phyloP scores from a whole-genome alignment of 2,888 invertebrate genomes.

The Candidula unifasciata region DNA sequence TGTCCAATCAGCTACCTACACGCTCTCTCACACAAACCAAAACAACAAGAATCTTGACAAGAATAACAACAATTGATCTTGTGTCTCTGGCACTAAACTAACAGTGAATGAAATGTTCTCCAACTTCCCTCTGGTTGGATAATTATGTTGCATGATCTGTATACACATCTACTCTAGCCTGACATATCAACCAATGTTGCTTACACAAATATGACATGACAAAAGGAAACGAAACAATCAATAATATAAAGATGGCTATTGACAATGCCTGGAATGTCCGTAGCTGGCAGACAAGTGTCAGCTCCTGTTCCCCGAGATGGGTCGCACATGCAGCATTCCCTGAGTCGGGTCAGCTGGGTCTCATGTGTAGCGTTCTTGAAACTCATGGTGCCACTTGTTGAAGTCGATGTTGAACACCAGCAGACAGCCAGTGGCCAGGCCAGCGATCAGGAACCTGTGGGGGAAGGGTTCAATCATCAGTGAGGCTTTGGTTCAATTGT shows the following conservation, averaged over 20 bases:
- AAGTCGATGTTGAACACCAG: conserved; percentile 99
- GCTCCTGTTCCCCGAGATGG: neutral
- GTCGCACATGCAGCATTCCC: conserved; percentile 68
- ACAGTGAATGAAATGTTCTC: too few species aligned
- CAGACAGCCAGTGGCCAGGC: conserved; percentile 96
- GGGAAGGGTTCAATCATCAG: neutral
- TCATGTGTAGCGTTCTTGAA: conserved; percentile 74
- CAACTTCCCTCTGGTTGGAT: too few species aligned
- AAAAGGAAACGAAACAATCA: neutral
- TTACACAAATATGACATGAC: too few species aligned
- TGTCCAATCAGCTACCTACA: too few species aligned
- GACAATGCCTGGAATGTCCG: conserved; percentile 38
- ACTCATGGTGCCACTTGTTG: conserved; percentile 83
- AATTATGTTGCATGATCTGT: too few species aligned
- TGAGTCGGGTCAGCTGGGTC: neutral
- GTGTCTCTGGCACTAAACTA: too few species aligned
- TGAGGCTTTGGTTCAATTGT: too few species aligned
- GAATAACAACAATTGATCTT: too few species aligned
- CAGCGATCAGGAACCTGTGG: conserved; percentile 95
- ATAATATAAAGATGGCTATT: neutral
- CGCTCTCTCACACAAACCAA: too few species aligned
- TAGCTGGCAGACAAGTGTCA: neutral
- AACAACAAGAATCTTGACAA: too few species aligned
- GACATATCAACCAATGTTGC: too few species aligned
- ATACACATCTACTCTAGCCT: too few species aligned